Conservation (phyloP, 2,797 vertebrate genomes). For the Gymnodraco acuticeps region DNA sequence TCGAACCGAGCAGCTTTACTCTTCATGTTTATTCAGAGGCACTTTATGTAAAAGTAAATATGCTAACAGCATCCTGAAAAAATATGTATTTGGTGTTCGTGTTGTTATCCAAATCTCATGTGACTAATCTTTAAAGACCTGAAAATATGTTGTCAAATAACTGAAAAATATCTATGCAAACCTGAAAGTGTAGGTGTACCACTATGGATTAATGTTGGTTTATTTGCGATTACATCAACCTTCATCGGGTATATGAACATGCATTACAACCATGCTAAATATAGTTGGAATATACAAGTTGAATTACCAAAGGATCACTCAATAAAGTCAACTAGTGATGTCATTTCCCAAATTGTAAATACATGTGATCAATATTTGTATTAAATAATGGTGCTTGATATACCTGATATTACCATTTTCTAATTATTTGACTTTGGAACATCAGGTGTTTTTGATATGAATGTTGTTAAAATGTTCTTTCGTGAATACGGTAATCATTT, state of each 20-base stretch:
- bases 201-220: neutral
- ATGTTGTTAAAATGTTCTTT: neutral
- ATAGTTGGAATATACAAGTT: neutral
- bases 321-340: neutral
- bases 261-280: neutral
- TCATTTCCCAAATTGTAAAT: neutral
- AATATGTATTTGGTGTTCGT: neutral
- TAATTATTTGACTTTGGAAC: neutral
- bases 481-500: no score
- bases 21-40: constrained; percentile 9
- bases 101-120: constrained; percentile 1
- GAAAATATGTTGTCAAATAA: neutral
- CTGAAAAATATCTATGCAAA: neutral
- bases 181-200: no score
- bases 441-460: neutral
- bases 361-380: neutral
- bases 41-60: constrained; percentile 12
- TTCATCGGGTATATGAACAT: neutral
- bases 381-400: neutral
- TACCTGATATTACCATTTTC: neutral
- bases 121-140: constrained; percentile 7
- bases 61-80: neutral
- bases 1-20: constrained; percentile 15
- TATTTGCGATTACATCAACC: neutral
- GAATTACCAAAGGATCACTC: neutral